Conservation (phyloP, 1,140 invertebrate genomes). For the Aphaenogaster ashmeadi region DNA sequence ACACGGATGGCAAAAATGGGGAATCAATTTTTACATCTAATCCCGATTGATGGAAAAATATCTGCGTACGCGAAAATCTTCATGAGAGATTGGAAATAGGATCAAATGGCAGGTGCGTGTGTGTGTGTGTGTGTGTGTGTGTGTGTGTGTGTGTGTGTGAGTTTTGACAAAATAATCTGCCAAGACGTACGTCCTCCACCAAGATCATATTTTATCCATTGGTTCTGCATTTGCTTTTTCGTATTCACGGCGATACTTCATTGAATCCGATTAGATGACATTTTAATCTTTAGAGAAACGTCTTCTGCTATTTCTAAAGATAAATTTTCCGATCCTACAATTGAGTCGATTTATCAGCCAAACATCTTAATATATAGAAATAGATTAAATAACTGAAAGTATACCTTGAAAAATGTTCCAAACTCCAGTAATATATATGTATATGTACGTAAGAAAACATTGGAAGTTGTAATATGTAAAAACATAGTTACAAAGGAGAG, state of each 20-base stretch:
- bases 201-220: not conserved
- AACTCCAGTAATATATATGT: not conserved
- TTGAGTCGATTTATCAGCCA: not conserved
- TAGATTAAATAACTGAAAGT: not conserved
- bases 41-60: conserved; percentile 32
- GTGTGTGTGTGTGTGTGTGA: too few relatives aligned
- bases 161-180: conserved; percentile 25
- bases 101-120: not conserved
- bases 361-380: not conserved
- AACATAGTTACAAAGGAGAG: too few relatives aligned
- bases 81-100: conserved; percentile 8
- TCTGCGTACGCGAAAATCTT: conserved; percentile 19
- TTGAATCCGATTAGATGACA: conserved; percentile 13
- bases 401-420: not conserved
- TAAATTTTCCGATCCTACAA: not conserved
- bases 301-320: not conserved
- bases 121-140: not conserved
- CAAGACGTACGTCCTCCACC: not conserved
- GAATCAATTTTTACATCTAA: conserved; percentile 45
- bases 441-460: too few relatives aligned
- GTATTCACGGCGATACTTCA: not conserved
- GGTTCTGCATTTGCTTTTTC: not conserved
- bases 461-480: too few relatives aligned
- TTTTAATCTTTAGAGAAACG: not conserved
- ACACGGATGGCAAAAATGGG: not conserved